Conservation (phyloP, 1,140 invertebrate species). For the Trypoxylus dichotomus region DNA sequence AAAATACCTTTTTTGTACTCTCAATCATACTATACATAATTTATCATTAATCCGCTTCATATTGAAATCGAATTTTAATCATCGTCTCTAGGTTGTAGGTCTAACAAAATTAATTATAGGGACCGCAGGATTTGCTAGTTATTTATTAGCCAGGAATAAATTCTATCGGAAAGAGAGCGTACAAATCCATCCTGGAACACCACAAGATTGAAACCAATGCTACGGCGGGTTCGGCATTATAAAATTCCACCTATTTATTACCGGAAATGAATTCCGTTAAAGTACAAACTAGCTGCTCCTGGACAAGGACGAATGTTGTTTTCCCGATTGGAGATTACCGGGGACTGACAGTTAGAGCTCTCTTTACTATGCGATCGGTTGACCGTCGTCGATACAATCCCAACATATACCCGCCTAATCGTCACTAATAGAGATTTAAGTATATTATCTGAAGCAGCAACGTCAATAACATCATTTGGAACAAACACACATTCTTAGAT, state of each 20-base stretch:
- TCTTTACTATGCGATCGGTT: not conserved
- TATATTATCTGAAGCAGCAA: too few relatives aligned
- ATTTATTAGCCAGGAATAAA: conserved; percentile 13
- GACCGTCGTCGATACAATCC: not conserved
- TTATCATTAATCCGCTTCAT: not conserved
- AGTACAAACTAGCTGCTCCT: not conserved
- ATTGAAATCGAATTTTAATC: conserved; percentile 3
- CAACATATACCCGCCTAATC: not conserved
- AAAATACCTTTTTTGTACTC: not conserved
- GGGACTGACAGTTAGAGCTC: not conserved
- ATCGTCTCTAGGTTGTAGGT: not conserved
- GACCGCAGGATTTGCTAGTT: not conserved
- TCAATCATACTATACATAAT: not conserved
- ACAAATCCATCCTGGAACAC: not conserved
- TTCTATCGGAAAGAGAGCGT: not conserved
- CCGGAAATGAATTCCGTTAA: conserved; percentile 11
- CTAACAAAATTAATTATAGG: conserved; percentile 14
- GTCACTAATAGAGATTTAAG: not conserved
- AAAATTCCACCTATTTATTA: conserved; percentile 18
- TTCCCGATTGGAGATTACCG: not conserved
- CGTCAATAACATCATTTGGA: too few relatives aligned
- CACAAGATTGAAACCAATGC: not conserved
- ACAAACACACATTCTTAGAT: too few relatives aligned
- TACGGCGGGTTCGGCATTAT: not conserved
- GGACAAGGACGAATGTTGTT: not conserved